Evolutionary conservation across 1,140 invertebrate genomes (phyloP).

Genomic region (Aradophagus sp.): DNA sequence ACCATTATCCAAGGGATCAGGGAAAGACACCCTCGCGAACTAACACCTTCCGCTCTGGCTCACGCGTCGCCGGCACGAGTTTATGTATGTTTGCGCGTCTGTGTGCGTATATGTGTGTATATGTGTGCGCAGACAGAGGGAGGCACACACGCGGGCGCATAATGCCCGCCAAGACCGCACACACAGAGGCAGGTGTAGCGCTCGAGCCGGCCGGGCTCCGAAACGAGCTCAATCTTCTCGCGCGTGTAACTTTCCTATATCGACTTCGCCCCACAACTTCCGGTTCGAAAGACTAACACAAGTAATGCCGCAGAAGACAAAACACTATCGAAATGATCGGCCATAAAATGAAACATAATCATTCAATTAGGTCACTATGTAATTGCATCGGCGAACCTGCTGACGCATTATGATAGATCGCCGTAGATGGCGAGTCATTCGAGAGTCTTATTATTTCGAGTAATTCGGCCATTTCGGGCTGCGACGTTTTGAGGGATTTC

Average conservation of each 20-base stretch:
- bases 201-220: slow-evolving; percentile 30
- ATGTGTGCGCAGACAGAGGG: background rate
- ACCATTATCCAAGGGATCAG: slow-evolving; percentile 56
- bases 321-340: slow-evolving; percentile 48
- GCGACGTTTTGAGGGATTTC: too few relatives aligned
- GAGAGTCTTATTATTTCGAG: too few relatives aligned
- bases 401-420: background rate
- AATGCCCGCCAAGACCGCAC: too few relatives aligned
- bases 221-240: slow-evolving; percentile 57
- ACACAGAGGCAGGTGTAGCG: slow-evolving; percentile 1
- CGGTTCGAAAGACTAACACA: slow-evolving; percentile 51
- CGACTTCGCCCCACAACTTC: slow-evolving; percentile 51
- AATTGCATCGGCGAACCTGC: background rate
- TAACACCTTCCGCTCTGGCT: slow-evolving; percentile 25
- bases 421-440: too few relatives aligned
- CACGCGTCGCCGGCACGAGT: background rate
- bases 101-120: too few relatives aligned
- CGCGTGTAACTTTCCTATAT: slow-evolving; percentile 54
- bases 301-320: slow-evolving; percentile 49
- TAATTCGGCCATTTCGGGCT: too few relatives aligned
- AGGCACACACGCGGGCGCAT: background rate
- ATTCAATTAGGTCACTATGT: slow-evolving; percentile 36
- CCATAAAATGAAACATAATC: slow-evolving; percentile 36
- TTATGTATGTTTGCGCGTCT: too few relatives aligned
- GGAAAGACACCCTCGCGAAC: slow-evolving; percentile 53